Evolutionary conservation across 2,888 invertebrate genomes (phyloP).

Genomic region (Ochlodes sylvanus): DNA sequence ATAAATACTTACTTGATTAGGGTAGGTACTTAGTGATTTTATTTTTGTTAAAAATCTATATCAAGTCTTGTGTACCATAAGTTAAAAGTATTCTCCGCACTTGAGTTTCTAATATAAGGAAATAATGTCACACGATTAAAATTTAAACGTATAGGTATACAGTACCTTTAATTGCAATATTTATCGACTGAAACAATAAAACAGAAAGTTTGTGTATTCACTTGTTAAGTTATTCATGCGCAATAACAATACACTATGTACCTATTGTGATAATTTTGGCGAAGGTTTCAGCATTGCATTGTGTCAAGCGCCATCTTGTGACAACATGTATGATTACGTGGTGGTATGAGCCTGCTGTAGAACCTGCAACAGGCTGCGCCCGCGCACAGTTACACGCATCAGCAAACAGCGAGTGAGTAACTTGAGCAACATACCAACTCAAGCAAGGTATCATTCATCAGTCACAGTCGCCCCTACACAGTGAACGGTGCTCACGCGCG

Average conservation of each 20-base stretch:
- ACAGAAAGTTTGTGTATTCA: no score
- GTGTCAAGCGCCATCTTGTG: slow-evolving; percentile 54
- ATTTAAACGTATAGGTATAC: no score
- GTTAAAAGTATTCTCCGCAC: no score
- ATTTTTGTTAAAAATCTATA: no score
- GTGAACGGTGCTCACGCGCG: slow-evolving; percentile 66
- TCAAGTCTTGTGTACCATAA: no score
- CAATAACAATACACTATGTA: not conserved
- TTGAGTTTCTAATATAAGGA: no score
- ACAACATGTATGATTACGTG: slow-evolving; percentile 37
- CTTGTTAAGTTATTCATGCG: not conserved
- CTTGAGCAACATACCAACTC: slow-evolving; percentile 62
- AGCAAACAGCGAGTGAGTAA: slow-evolving; percentile 58
- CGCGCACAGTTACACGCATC: slow-evolving; percentile 56
- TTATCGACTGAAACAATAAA: no score
- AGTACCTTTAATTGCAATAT: no score
- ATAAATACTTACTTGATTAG: no score
- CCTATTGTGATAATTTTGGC: not conserved
- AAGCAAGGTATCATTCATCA: slow-evolving; percentile 58
- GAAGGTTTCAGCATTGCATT: slow-evolving; percentile 23
- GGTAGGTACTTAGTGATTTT: no score
- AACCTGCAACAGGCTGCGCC: slow-evolving; percentile 48
- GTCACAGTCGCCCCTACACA: slow-evolving; percentile 65
- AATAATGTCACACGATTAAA: no score
- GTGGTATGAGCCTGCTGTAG: slow-evolving; percentile 41